These are phyloP conservation scores for Caerostris extrusa DNA, from an alignment of 1,140 invertebrate species.

Conservation along the genomic window DNA sequence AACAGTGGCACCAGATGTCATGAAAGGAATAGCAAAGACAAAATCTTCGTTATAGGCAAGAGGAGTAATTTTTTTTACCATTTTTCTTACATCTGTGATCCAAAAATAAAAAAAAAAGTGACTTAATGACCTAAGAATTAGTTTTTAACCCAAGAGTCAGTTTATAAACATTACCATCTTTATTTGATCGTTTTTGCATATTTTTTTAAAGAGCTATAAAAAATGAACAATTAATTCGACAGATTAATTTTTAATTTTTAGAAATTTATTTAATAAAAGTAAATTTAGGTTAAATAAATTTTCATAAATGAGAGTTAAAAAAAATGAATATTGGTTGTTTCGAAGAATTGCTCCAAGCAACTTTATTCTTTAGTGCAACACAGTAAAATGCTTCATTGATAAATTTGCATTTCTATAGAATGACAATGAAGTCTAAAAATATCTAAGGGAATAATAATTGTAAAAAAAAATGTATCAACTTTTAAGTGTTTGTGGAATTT, in stretches of 20 bases:
- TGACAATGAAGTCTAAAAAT: too few relatives aligned
- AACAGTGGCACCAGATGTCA: slow-evolving; percentile 68
- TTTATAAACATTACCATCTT: slow-evolving; percentile 50
- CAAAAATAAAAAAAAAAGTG: slow-evolving; percentile 10
- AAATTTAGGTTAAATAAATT: neutral
- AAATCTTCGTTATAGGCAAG: slow-evolving; percentile 73
- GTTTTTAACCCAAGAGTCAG: neutral
- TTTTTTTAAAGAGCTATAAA: neutral
- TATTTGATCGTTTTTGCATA: neutral
- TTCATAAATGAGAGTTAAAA: too few relatives aligned
- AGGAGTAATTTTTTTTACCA: slow-evolving; percentile 60
- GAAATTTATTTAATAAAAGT: neutral
- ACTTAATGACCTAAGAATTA: slow-evolving; percentile 46
- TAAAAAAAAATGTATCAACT: too few relatives aligned
- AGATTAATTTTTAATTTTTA: neutral
- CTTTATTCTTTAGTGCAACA: too few relatives aligned
- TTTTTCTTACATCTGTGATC: slow-evolving; percentile 14
- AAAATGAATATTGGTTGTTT: too few relatives aligned
- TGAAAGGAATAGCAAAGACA: slow-evolving; percentile 39
- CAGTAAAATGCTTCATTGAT: too few relatives aligned
- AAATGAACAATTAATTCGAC: neutral
- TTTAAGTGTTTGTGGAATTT: too few relatives aligned
- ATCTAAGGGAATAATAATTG: too few relatives aligned
- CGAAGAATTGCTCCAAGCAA: too few relatives aligned
- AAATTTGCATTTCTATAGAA: too few relatives aligned